phyloP scores from a whole-genome alignment of 2,797 vertebrate genomes.

The Melanotaenia trifasciata region DNA sequence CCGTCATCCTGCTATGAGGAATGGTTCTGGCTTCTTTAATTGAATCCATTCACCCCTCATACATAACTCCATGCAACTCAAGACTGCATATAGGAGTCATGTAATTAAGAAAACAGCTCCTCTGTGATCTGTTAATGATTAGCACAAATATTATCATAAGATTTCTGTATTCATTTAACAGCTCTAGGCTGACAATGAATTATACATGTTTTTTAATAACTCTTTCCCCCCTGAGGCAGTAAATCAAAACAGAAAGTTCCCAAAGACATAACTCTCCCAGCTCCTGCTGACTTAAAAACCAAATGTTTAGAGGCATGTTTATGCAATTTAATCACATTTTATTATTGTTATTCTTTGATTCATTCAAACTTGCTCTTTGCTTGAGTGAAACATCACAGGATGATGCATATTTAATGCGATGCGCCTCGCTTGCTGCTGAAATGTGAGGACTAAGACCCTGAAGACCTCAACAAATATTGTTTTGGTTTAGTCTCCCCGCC shows the following conservation, averaged over 20 bases:
- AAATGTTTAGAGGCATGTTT: not conserved
- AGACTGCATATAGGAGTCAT: slow-evolving; percentile 11
- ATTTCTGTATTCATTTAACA: slow-evolving; percentile 52
- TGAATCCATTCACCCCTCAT: slow-evolving; percentile 35
- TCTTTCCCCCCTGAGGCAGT: slow-evolving; percentile 15
- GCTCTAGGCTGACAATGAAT: slow-evolving; percentile 55
- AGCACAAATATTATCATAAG: slow-evolving; percentile 40
- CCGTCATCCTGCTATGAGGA: slow-evolving; percentile 14
- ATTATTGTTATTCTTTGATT: not conserved
- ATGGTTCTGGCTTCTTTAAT: slow-evolving; percentile 31
- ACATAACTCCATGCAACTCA: slow-evolving; percentile 18
- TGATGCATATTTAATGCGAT: not conserved
- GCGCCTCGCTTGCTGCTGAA: not conserved
- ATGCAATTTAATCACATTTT: not conserved
- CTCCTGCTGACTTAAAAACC: slow-evolving; percentile 6
- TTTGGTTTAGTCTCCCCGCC: not conserved
- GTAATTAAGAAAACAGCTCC: slow-evolving; percentile 17
- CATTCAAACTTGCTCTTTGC: not conserved
- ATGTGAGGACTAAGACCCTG: not conserved
- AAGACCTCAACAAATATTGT: not conserved
- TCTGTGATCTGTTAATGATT: slow-evolving; percentile 24
- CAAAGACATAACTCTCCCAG: slow-evolving; percentile 1
- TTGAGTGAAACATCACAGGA: not conserved
- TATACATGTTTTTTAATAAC: slow-evolving; percentile 46
- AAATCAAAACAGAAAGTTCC: slow-evolving; percentile 38